A percentile compares a stretch with the other conserved stretches of the same genome.
phyloP scores from a whole-genome alignment of 2,888 invertebrate species.

The Eutolmus rufibarbis region DNA sequence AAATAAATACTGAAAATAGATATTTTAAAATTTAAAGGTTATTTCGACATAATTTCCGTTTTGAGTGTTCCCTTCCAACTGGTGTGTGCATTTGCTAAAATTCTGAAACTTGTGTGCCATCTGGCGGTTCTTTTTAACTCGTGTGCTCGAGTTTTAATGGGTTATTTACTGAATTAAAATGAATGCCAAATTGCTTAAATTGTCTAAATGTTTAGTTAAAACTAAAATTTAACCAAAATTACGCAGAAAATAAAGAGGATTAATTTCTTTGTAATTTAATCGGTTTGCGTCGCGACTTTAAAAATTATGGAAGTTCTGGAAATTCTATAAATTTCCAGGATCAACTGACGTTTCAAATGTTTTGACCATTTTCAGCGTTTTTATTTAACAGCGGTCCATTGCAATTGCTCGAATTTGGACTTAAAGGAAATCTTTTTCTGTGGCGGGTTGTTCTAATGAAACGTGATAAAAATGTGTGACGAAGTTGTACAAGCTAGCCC shows the following conservation, averaged over 20 bases:
- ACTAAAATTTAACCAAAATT: too few species aligned
- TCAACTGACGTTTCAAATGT: neutral
- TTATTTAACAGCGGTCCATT: neutral
- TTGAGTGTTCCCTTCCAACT: neutral
- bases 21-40: neutral
- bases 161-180: too few species aligned
- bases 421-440: neutral
- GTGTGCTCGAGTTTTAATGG: too few species aligned
- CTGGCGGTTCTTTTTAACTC: neutral
- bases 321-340: neutral
- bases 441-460: neutral
- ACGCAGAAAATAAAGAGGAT: too few species aligned
- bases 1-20: too few species aligned
- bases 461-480: constrained; percentile 15
- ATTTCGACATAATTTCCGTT: too few species aligned
- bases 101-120: neutral
- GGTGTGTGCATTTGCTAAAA: neutral
- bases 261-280: neutral
- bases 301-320: neutral
- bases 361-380: neutral
- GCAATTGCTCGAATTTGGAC: neutral
- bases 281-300: neutral
- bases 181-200: too few species aligned
- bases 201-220: too few species aligned
- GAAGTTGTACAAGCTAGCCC: constrained; percentile 41